Evolutionary conservation across 2,113 vertebrate genomes (phyloP), one percentile per base, ranked within the genome.

Genomic region (Eurystomus gularis): DNA sequence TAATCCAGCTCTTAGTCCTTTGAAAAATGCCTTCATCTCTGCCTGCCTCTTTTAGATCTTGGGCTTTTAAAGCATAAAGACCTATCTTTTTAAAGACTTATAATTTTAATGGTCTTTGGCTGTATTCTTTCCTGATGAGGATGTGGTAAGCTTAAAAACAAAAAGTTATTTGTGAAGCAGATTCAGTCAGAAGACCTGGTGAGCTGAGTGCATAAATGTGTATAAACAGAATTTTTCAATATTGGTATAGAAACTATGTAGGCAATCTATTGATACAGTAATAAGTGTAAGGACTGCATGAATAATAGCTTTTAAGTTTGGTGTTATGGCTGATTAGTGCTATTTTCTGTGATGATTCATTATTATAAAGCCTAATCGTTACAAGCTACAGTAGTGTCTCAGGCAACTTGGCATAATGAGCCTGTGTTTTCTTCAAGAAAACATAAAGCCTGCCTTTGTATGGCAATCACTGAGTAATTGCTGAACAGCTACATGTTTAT

Each of bases 401-500:
- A 6, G 71, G 54, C 57, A 93, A 66, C 78, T 52, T 93, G 93
- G 51, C 65, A 54, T 90, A 95, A 82, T 93, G 96, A 88, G 69
- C 44, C 72, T 44, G 4, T 88, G 39, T 93, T 93, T 89, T 77
- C 81, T 65, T 55, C 72, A 90, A 76, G 61, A 84, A 95, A 96
- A 84, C 54, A 92, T 46, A 93, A 96, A 96, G 51, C 69, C 55
- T 85, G 79, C 57, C 52, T 96, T 96, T 62, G 79, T 90, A 26
- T 93, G 62, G 75, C 26, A 77, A 24, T 58, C 72, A 65, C 73
- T 60, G 80, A 96, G 71, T 82, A 95, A 93, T 78, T 90, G 29
- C 49, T 92, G 54, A 96, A 70, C 19, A 51, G 21, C 66, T 92
- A 25, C 3, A 17, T 54, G 49, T 80, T 88, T 92, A 39, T 88